These are phyloP conservation scores for Microctenopoma lineatum DNA, from an alignment of 2,797 vertebrate species.

Conservation along the genomic window DNA sequence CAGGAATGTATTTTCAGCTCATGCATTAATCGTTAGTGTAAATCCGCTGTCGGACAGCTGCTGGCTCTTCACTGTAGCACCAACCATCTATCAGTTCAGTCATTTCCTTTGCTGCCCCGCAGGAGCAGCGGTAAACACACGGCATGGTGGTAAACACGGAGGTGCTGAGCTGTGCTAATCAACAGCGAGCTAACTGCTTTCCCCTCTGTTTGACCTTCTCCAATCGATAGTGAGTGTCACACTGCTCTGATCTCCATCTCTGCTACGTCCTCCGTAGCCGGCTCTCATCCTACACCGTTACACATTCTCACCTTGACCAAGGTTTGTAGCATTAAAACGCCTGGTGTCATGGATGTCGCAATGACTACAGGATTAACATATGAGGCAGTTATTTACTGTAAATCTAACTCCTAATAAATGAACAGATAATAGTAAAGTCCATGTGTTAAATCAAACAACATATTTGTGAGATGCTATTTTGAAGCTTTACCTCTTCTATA, in stretches of 20 bases:
- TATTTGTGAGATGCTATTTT: too few species aligned
- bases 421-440: not conserved
- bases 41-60: slow-evolving; percentile 52
- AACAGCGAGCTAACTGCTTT: slow-evolving; percentile 66
- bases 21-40: slow-evolving; percentile 27
- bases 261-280: not conserved
- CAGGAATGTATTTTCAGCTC: slow-evolving; percentile 13
- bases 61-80: slow-evolving; percentile 30
- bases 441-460: not conserved
- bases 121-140: slow-evolving; percentile 53
- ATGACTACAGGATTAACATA: not conserved
- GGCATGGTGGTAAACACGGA: slow-evolving; percentile 16
- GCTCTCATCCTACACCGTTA: not conserved
- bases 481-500: too few species aligned
- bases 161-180: slow-evolving; percentile 63
- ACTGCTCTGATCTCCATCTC: slow-evolving; percentile 27
- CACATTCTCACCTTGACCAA: slow-evolving; percentile 35
- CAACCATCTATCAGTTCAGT: slow-evolving; percentile 35
- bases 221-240: slow-evolving; percentile 57
- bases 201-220: slow-evolving; percentile 64
- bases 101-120: slow-evolving; percentile 23
- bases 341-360: not conserved
- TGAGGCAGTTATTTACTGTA: not conserved
- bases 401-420: not conserved
- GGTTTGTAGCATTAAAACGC: slow-evolving; percentile 7